Evolutionary conservation across 92 coral and sea anemone genomes (phyloP), one percentile per base, ranked within the genome.

Genomic region (Palythoa caribaeorum): DNA sequence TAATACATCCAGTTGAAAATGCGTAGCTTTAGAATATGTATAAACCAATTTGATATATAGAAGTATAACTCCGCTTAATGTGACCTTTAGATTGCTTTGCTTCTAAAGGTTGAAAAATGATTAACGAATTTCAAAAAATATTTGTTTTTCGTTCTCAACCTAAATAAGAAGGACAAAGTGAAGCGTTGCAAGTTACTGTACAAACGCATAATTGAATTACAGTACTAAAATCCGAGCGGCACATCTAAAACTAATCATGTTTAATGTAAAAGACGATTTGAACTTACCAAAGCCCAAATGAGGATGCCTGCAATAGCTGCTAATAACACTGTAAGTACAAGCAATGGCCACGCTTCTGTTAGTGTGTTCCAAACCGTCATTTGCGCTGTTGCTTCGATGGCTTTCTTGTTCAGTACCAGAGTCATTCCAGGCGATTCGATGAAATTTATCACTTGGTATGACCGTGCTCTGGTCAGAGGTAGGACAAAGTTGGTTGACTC

Each of bases 301-400:
- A 80, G 10, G 9, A 80, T 65, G 38, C 85, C 85, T n/a, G 85
- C 85, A 62, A 80, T 80, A 70, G 85, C 85, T 6, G 85, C 85
- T 0, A 60, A 53, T 2, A 80, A 51, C 9, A 80, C 39, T 38
- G 59, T 62, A 6, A 80, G 73, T 2, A 80, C 85, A 7, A 60
- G 50, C 10, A 80, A 28, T 17, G 85, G 85, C 85, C 85, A 80
- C 0, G 85, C 85, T 39, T 63, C 44, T 0, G 73, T 60, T 38
- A 80, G 17, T n/a, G 85, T 63, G n/a, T 80, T 80, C 85, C 85
- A 80, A 11, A 80, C 85, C 19, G 85, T 80, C 38, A 7, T 21
- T 9, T 80, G 85, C 10, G 85, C 85, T 6, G 40, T 60, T 20
- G 38, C 40, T 8, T 80, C 85, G 50, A 80, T 62, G 16, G 85